Conservation (phyloP, 2,888 invertebrate genomes). For the Drosophila kuntzei region DNA sequence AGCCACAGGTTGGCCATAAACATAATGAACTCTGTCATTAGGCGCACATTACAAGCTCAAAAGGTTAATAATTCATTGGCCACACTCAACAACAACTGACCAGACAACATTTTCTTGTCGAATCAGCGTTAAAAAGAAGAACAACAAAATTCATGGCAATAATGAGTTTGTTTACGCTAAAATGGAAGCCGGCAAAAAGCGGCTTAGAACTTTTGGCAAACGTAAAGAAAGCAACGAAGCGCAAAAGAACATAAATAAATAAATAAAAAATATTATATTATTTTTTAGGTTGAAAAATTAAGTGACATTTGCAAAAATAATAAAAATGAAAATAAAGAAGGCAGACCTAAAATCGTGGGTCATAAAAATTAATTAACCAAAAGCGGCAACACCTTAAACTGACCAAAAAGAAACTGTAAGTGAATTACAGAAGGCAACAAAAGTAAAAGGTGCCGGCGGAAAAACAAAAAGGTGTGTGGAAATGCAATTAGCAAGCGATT, state of each 20-base stretch:
- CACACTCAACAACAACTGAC: slow-evolving; percentile 19
- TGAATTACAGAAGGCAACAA: slow-evolving; percentile 41
- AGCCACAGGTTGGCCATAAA: slow-evolving; percentile 5
- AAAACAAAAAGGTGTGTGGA: slow-evolving; percentile 62
- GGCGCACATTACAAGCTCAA: slow-evolving; percentile 43
- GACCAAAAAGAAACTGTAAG: slow-evolving; percentile 56
- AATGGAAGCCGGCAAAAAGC: slow-evolving; percentile 37
- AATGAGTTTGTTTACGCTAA: slow-evolving; percentile 70
- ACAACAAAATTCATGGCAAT: slow-evolving; percentile 38
- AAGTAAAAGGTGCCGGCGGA: slow-evolving; percentile 24
- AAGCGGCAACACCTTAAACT: slow-evolving; percentile 51
- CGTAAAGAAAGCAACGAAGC: slow-evolving; percentile 45
- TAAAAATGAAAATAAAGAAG: slow-evolving; percentile 26
- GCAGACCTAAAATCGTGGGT: slow-evolving; percentile 23
- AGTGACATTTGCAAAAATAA: slow-evolving; percentile 39
- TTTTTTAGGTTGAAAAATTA: slow-evolving; percentile 24
- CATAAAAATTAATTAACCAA: slow-evolving; percentile 65
- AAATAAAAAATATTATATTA: slow-evolving; percentile 13
- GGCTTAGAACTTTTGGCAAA: slow-evolving; percentile 40
- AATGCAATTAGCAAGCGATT: slow-evolving; percentile 56
- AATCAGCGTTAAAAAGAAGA: slow-evolving; percentile 6
- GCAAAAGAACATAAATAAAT: slow-evolving; percentile 4
- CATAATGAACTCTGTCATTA: slow-evolving; percentile 65
- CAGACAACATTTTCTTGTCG: slow-evolving; percentile 8
- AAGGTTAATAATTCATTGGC: slow-evolving; percentile 58